These are phyloP conservation scores for Drosophila baimaii DNA, from an alignment of 1,140 invertebrate genomes.

Conservation along the genomic window DNA sequence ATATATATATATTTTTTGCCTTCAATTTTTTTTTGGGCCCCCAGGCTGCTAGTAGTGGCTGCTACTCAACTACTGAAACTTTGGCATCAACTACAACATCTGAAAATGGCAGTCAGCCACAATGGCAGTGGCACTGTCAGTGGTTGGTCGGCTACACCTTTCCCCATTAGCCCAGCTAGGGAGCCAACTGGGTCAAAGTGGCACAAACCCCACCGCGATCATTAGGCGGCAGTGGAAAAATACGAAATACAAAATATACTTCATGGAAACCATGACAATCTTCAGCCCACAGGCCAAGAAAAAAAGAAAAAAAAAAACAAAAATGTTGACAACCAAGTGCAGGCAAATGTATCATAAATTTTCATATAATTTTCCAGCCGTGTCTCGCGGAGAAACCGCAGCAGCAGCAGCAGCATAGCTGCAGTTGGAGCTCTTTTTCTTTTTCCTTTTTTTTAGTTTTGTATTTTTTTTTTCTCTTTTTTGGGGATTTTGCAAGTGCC, in stretches of 20 bases:
- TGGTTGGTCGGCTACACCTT: conserved; percentile 42
- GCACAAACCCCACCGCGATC: conserved; percentile 41
- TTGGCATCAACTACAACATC: conserved; percentile 46
- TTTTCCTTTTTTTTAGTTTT: conserved; percentile 9
- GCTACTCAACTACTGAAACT: conserved; percentile 42
- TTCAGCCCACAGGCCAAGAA: conserved; percentile 48
- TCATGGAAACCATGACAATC: conserved; percentile 47
- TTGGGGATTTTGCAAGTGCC: conserved; percentile 57
- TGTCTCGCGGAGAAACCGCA: conserved; percentile 62
- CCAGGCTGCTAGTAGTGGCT: conserved; percentile 23
- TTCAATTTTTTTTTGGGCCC: not conserved
- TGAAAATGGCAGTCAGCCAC: conserved; percentile 26
- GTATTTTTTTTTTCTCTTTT: conserved; percentile 6
- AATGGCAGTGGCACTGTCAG: conserved; percentile 24
- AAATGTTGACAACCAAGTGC: conserved; percentile 78
- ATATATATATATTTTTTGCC: not conserved
- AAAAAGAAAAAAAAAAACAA: not conserved
- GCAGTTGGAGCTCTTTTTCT: conserved; percentile 36
- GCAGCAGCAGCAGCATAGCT: conserved; percentile 21
- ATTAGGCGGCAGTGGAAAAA: conserved; percentile 36
- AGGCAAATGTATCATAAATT: conserved; percentile 82
- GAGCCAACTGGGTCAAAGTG: conserved; percentile 53
- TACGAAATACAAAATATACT: conserved; percentile 20
- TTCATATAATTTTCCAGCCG: conserved; percentile 80
- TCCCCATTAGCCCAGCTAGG: conserved; percentile 48